A percentile compares a stretch with the other conserved stretches of the same genome.
phyloP scores from a whole-genome alignment of 2,888 invertebrate genomes.

The Erebia epiphron region DNA sequence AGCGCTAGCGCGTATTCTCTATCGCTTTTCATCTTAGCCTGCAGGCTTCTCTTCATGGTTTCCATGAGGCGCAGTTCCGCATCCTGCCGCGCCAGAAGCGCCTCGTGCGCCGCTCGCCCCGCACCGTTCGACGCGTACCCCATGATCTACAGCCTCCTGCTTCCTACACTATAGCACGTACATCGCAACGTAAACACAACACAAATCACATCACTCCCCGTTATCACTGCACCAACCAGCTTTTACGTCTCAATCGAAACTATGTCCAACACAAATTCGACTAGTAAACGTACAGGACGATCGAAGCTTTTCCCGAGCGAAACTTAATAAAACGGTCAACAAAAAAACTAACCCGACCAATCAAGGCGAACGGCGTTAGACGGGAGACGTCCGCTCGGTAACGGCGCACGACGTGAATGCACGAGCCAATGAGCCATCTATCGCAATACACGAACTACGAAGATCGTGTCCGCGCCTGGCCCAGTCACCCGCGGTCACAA shows the following conservation, averaged over 20 bases:
- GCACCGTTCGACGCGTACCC: slow-evolving; percentile 94
- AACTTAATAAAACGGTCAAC: slow-evolving; percentile 54
- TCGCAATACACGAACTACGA: slow-evolving; percentile 54
- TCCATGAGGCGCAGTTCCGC: slow-evolving; percentile 96
- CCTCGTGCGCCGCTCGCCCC: slow-evolving; percentile 95
- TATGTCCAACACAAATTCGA: slow-evolving; percentile 19
- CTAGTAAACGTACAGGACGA: slow-evolving; percentile 32
- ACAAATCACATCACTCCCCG: slow-evolving; percentile 74
- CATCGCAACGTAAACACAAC: slow-evolving; percentile 76
- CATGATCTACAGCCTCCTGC: slow-evolving; percentile 77
- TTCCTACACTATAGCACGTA: slow-evolving; percentile 57
- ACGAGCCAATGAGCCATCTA: slow-evolving; percentile 49
- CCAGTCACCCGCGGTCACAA: slow-evolving; percentile 51
- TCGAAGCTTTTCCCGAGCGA: slow-evolving; percentile 43
- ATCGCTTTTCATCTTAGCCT: slow-evolving; percentile 94
- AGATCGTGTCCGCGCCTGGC: slow-evolving; percentile 46
- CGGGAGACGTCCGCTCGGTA: slow-evolving; percentile 61
- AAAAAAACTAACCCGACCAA: slow-evolving; percentile 54
- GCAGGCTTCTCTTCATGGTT: slow-evolving; percentile 93
- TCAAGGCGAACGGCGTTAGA: slow-evolving; percentile 36
- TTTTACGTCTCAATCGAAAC: slow-evolving; percentile 57
- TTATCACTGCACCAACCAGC: slow-evolving; percentile 64
- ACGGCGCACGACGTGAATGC: slow-evolving; percentile 70
- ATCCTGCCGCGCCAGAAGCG: slow-evolving; percentile 94
- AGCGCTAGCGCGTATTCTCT: slow-evolving; percentile 94